phyloP scores from a whole-genome alignment of 2,797 vertebrate species.

The Thamnophis elegans region DNA sequence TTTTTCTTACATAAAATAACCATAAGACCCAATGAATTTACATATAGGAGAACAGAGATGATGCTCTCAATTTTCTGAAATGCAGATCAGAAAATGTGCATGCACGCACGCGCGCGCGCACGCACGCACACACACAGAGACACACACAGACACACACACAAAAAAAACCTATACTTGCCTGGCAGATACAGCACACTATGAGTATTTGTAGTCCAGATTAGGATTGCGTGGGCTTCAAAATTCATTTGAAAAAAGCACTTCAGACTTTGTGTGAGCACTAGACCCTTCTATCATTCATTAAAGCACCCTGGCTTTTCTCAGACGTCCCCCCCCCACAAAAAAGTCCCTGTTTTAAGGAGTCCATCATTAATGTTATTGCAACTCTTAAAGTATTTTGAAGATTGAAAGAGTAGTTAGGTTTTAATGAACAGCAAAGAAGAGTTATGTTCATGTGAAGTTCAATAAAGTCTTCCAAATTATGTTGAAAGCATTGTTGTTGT shows the following conservation, averaged over 20 bases:
- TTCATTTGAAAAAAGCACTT: not conserved
- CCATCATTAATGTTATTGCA: not conserved
- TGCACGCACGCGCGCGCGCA: not conserved
- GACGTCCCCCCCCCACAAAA: no score
- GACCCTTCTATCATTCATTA: not conserved
- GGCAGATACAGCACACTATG: not conserved
- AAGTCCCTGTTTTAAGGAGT: not conserved
- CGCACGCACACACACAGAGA: no score
- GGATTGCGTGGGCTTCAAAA: not conserved
- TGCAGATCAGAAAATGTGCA: not conserved
- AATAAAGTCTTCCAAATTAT: not conserved
- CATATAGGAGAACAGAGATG: not conserved
- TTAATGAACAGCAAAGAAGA: not conserved
- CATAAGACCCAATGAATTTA: not conserved
- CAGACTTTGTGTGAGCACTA: not conserved
- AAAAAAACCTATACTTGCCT: not conserved
- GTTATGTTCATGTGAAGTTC: not conserved
- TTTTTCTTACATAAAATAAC: not conserved
- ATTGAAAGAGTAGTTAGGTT: not conserved
- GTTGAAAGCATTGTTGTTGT: not conserved
- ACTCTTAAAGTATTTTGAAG: not conserved
- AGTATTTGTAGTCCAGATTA: not conserved
- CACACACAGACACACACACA: not conserved
- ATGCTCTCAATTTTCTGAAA: not conserved
- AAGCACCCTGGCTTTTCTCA: not conserved